Base-by-base conservation (phyloP, 2,888 invertebrate species). In the Vanessa cardui region DNA sequence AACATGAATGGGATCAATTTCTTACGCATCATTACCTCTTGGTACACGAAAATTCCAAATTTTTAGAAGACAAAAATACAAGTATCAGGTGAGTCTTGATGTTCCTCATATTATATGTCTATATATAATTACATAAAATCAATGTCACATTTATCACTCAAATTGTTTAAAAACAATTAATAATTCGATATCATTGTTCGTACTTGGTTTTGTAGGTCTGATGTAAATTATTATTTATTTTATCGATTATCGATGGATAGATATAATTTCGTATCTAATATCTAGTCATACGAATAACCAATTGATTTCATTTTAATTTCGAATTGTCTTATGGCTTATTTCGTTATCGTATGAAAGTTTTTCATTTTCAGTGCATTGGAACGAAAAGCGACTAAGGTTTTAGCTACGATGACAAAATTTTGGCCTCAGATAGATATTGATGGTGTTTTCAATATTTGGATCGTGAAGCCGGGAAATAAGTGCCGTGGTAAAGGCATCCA, bases 391-490 rank as follows among this genome's bases (percentile, higher is more conserved):
- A 92, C 94, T 61, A 94, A 94, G 70, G 86, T 96, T 49, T 84
- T 98, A 65, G 94, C 94, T 20, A 94, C 95, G 56, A 93, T 98
- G 77, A 90, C 93, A 18, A 94, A 94, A 67, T 95, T 94, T 80
- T 97, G 97, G 96, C 97, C 97, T 0, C 97, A 97, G 83, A 94
- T 96, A 74, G 95, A 96, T 46, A 94, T 97, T 74, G 98, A 99
- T 83, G 99, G 98, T 0, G 94, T 95, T 69, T 94, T 95, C 68
- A 98, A 98, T 86, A 95, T 98, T 74, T 99, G 99, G 98, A 98
- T 99, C 72, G 95, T 98, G 69, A 99, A 99, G 84, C 98, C 98
- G 0, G 98, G 98, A 0, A 98, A 98, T 77, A 97, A 97, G 83
- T 98, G 98, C 76, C 94, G 98, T 12, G 98, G 99, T 0, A 94